Base-by-base conservation (phyloP, 2,797 vertebrate genomes). In the Falco cherrug region DNA sequence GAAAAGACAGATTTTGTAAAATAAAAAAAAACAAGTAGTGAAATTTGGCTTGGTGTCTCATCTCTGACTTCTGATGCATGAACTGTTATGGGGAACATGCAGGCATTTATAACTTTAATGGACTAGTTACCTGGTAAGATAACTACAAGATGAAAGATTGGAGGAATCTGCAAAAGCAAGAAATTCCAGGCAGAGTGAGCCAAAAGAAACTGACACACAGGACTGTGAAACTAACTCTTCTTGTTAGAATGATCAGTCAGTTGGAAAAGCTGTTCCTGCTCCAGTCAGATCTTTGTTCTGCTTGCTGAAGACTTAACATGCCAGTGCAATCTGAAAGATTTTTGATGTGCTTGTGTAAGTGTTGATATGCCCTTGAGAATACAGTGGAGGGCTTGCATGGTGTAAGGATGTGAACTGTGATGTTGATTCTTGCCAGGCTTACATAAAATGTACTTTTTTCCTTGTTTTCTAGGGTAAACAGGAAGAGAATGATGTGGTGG, bases 401-500 rank as follows among this genome's bases (percentile, higher is more conserved):
- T 67, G 80, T 35, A 11, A 16, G 67, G 81, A 28, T 82, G 37
- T 60, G 89, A 77, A 26, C 87, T 91, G 75, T 25, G 70, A 45
- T 87, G 80, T 24, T 2, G 2, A 5, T 59, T 64, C 61, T 59
- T 84, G 67, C 81, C n/a, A 76, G 57, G 85, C 64, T 84, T 92
- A 77, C 47, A 15, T 80, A 60, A 94, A 80, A 76, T 81, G 92
- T 80, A 84, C 64, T 94, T 71, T 71, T 39, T 83, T 67, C 71
- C 84, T 78, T 94, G 76, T 90, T 97, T 96, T 94, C 70, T 97
- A 99, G 99, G 99, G 99, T 87, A 99, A 98, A 97, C 98, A 99
- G 97, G 99, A 99, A 92, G 99, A 99, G 97, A 99, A 99, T 69
- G 99, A 99, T 74, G 99, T 99, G 88, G 99, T 99, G 97, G 99